These are phyloP conservation scores for Gonatopus flavifemur DNA, from an alignment of 1,140 invertebrate species.

Conservation along the genomic window DNA sequence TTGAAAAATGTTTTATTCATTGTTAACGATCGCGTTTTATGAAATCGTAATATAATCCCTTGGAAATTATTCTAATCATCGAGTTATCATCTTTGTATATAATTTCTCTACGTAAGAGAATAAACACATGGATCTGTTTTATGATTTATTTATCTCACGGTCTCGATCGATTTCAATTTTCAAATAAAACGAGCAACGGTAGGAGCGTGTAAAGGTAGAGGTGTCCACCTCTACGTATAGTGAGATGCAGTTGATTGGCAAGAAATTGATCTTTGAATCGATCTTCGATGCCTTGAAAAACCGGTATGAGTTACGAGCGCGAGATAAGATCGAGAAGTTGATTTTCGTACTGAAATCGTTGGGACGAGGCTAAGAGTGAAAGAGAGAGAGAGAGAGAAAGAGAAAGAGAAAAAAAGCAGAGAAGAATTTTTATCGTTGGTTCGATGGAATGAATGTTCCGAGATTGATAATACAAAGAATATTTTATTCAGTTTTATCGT, in stretches of 20 bases:
- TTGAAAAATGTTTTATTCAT: no score
- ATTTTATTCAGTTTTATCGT: no score
- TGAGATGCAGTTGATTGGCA: slow-evolving; percentile 41
- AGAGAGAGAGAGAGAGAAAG: neutral
- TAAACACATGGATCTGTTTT: slow-evolving; percentile 13
- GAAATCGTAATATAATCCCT: no score
- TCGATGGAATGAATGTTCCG: no score
- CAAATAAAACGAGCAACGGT: slow-evolving; percentile 22
- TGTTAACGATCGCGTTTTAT: no score
- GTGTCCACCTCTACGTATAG: no score
- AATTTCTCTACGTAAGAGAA: slow-evolving; percentile 24
- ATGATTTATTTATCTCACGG: slow-evolving; percentile 30
- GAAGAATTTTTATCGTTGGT: no score
- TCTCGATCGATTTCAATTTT: slow-evolving; percentile 35
- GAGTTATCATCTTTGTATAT: no score
- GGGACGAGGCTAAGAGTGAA: slow-evolving; percentile 5
- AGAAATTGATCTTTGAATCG: slow-evolving; percentile 32
- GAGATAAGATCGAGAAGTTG: slow-evolving; percentile 40
- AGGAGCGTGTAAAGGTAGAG: no score
- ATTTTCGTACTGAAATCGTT: slow-evolving; percentile 17
- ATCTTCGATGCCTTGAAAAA: slow-evolving; percentile 31
- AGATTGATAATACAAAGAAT: no score
- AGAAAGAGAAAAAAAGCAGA: slow-evolving; percentile 11
- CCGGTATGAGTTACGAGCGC: slow-evolving; percentile 32
- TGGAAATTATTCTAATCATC: no score